Conservation (phyloP, 2,797 vertebrate species). For the Malurus splendens region DNA sequence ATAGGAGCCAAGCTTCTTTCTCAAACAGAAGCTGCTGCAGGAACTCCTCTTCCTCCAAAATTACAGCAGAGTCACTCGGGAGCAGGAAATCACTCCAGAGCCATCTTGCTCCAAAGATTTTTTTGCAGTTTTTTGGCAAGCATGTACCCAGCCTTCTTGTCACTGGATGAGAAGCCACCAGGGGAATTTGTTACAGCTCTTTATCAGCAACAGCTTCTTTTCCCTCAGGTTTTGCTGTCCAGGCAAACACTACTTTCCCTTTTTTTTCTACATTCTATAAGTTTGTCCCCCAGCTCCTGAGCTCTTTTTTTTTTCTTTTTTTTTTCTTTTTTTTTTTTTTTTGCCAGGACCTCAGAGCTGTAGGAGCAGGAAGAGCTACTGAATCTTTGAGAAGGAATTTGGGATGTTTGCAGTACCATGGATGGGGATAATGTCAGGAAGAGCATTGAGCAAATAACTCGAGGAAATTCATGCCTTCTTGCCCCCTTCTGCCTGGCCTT, state of each 20-base stretch:
- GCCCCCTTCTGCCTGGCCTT: background rate
- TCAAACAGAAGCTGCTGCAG: background rate
- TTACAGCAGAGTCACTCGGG: background rate
- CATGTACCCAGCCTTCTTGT: background rate
- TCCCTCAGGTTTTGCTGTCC: background rate
- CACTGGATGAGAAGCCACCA: background rate
- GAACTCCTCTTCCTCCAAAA: background rate
- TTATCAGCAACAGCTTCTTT: background rate
- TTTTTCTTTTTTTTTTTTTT: background rate
- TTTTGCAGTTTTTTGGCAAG: background rate
- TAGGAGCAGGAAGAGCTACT: background rate
- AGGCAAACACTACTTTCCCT: background rate
- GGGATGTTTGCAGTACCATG: background rate
- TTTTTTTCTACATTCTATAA: background rate
- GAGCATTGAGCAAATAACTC: background rate
- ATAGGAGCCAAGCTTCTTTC: background rate
- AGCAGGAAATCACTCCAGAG: background rate
- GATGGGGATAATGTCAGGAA: background rate
- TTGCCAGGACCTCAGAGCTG: background rate
- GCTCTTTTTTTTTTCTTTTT: background rate
- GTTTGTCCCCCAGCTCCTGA: background rate
- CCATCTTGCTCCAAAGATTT: background rate
- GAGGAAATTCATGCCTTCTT: background rate
- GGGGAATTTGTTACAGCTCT: accelerated
- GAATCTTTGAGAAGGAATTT: background rate